Conservation (phyloP, 1,140 invertebrate genomes). For the Vollenhovia emeryi region DNA sequence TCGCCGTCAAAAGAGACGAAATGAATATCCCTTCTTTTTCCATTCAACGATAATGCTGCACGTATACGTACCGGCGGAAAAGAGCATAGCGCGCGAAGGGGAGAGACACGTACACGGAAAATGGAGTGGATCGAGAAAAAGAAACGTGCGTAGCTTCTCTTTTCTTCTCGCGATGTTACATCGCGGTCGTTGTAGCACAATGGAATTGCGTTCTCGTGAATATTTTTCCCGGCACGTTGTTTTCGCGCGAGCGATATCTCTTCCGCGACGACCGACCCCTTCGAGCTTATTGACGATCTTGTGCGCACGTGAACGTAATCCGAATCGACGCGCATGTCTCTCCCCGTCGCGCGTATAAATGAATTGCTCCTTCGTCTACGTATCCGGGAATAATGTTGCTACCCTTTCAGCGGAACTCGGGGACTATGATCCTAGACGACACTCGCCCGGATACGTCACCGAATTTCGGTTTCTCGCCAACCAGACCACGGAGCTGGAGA, state of each 20-base stretch:
- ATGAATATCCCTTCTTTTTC: conserved; percentile 79
- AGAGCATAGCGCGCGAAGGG: background rate
- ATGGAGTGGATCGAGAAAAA: background rate
- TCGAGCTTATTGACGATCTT: background rate
- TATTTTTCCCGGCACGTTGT: background rate
- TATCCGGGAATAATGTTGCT: background rate
- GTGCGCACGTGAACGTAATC: background rate
- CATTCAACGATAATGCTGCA: conserved; percentile 54
- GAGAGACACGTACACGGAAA: background rate
- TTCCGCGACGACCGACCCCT: background rate
- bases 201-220: background rate
- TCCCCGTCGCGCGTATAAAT: background rate
- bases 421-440: conserved; percentile 96
- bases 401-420: conserved; percentile 96
- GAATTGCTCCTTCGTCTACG: background rate
- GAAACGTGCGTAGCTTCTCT: background rate
- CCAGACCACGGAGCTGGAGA: conserved; percentile 96
- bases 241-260: background rate
- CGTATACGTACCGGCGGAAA: conserved; percentile 34
- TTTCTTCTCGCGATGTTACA: background rate
- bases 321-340: background rate
- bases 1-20: conserved; percentile 81
- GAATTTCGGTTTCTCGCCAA: conserved; percentile 98
- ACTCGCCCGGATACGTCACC: conserved; percentile 96
- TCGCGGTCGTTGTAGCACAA: background rate